Conservation (phyloP, 2,888 invertebrate species). For the Lissonota sp. region DNA sequence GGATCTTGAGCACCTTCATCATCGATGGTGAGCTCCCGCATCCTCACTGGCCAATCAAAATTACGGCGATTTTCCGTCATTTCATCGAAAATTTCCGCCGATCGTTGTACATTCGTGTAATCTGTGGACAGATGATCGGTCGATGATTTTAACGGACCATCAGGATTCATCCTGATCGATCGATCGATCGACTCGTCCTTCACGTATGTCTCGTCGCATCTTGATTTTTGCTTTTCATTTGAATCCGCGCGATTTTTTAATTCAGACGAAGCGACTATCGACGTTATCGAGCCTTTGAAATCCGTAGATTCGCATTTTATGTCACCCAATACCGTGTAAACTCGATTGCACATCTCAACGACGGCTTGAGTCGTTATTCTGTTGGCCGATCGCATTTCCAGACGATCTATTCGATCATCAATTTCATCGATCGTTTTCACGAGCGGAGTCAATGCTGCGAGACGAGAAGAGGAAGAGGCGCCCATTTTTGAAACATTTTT, state of each 20-base stretch:
- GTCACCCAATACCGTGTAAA: conserved; percentile 22
- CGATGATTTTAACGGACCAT: too few species aligned
- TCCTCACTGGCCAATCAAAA: background rate
- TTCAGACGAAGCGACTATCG: background rate
- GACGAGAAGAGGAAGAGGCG: too few species aligned
- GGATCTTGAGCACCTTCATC: background rate
- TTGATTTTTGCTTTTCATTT: background rate
- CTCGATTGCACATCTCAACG: conserved; percentile 32
- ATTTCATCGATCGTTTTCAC: conserved; percentile 6
- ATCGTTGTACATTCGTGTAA: too few species aligned
- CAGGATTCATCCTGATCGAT: background rate
- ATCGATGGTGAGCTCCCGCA: background rate
- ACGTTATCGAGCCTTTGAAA: background rate
- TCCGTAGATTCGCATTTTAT: background rate
- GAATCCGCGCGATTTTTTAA: too few species aligned
- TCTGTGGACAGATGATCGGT: too few species aligned
- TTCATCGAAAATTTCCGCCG: background rate
- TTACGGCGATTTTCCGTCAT: background rate
- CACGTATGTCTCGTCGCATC: background rate
- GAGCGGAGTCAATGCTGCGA: background rate
- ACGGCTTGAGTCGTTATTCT: conserved; percentile 21
- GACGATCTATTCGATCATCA: background rate
- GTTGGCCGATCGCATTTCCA: background rate
- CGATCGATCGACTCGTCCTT: background rate
- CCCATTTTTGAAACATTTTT: too few species aligned